These are phyloP conservation scores for Xenopus laevis DNA, from an alignment of 2,113 vertebrate species.

Conservation along the genomic window DNA sequence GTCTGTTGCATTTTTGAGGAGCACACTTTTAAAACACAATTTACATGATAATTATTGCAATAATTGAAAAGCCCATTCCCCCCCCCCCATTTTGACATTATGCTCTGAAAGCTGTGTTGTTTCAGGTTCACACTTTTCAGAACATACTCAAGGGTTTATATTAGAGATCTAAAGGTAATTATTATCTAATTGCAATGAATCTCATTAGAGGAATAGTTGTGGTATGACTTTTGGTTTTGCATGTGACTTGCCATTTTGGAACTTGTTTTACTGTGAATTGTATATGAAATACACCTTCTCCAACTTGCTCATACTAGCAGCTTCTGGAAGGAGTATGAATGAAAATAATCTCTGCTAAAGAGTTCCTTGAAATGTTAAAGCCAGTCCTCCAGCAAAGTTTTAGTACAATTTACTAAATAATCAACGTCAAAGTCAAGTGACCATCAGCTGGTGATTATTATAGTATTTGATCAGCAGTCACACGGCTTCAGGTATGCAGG, in stretches of 20 bases:
- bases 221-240: slow-evolving; percentile 54
- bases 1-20: no score
- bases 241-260: slow-evolving; percentile 60
- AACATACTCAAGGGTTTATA: background rate
- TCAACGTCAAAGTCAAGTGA: slow-evolving; percentile 82
- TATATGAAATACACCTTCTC: slow-evolving; percentile 57
- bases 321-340: slow-evolving; percentile 56
- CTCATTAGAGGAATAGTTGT: slow-evolving; percentile 45
- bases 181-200: slow-evolving; percentile 48
- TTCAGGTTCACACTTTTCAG: background rate
- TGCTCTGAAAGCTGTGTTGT: no score
- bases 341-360: slow-evolving; percentile 53
- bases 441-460: slow-evolving; percentile 77
- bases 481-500: slow-evolving; percentile 79
- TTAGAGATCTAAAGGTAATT: slow-evolving; percentile 50
- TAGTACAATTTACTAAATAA: slow-evolving; percentile 73
- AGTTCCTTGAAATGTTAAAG: slow-evolving; percentile 55
- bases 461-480: slow-evolving; percentile 78
- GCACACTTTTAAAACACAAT: no score
- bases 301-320: slow-evolving; percentile 65
- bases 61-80: no score
- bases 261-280: slow-evolving; percentile 53
- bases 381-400: slow-evolving; percentile 55
- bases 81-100: no score
- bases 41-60: no score